A percentile compares a stretch with the other conserved stretches of the same genome.
Evolutionary conservation across 2,888 invertebrate genomes (phyloP).

Genomic region (Schizaphis graminum): DNA sequence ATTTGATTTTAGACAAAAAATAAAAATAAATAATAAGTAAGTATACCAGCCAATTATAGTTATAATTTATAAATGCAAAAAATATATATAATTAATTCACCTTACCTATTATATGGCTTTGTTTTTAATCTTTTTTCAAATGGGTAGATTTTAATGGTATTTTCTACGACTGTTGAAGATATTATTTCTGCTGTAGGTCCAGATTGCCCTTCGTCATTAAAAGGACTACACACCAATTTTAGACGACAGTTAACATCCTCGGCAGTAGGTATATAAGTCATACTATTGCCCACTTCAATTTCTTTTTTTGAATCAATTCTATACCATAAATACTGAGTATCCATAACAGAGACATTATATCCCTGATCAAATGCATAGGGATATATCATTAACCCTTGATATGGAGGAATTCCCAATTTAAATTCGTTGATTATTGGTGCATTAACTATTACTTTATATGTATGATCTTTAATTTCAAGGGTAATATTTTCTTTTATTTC

Average conservation of each 20-base stretch:
- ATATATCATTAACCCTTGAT: conserved; percentile 55
- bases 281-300: conserved; percentile 73
- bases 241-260: conserved; percentile 79
- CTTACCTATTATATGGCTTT: conserved; percentile 42
- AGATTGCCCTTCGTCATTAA: conserved; percentile 66
- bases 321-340: conserved; percentile 32
- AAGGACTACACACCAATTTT: conserved; percentile 75
- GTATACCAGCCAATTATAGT: neutral
- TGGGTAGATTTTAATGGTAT: conserved; percentile 84
- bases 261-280: conserved; percentile 75
- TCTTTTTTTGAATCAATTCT: conserved; percentile 26
- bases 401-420: neutral
- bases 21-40: neutral
- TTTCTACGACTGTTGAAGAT: conserved; percentile 76
- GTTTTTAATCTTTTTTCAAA: conserved; percentile 82
- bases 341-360: neutral
- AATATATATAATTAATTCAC: conserved; percentile 18
- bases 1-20: neutral
- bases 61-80: neutral
- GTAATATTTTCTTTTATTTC: neutral
- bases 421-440: conserved; percentile 29
- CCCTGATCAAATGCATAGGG: conserved; percentile 29
- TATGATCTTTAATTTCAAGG: neutral
- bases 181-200: conserved; percentile 78
- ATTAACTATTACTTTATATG: neutral